Conservation (phyloP, 2,797 vertebrate genomes). For the Adrianichthys oophorus region DNA sequence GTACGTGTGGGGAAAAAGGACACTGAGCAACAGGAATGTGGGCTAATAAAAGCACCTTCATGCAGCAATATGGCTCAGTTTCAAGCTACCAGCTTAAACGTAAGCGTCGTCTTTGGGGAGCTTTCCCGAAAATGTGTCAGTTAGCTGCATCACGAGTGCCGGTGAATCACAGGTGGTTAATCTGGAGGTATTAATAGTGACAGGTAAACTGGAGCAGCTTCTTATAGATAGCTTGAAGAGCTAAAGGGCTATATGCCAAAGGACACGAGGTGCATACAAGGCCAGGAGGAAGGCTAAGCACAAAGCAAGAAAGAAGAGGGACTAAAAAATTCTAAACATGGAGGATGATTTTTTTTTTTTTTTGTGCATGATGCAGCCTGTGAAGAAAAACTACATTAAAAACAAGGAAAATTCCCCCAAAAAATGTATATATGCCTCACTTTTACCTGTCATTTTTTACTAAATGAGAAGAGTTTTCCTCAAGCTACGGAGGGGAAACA, state of each 20-base stretch:
- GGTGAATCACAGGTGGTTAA: constrained; percentile 68
- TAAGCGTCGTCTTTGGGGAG: constrained; percentile 35
- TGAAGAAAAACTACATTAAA: constrained; percentile 6
- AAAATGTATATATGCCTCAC: not conserved
- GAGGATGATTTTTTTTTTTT: not conserved
- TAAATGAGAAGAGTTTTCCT: constrained; percentile 16
- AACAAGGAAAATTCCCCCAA: constrained; percentile 7
- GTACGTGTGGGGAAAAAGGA: not conserved
- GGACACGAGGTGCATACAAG: constrained; percentile 44
- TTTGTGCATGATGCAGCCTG: too few species aligned
- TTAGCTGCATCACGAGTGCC: constrained; percentile 62
- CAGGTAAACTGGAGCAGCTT: constrained; percentile 73
- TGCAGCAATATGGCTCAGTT: not conserved
- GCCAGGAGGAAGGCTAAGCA: constrained; percentile 29
- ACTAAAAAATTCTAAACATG: not conserved
- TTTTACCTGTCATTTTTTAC: constrained; percentile 21
- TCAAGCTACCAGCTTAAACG: constrained; percentile 7
- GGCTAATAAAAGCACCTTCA: constrained; percentile 2
- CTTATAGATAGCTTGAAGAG: constrained; percentile 70
- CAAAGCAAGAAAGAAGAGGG: constrained; percentile 1
- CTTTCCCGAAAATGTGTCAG: constrained; percentile 68
- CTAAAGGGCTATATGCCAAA: constrained; percentile 65
- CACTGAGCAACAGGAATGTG: constrained; percentile 4
- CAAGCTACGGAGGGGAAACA: constrained; percentile 23
- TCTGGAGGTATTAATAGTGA: constrained; percentile 76